phyloP scores from a whole-genome alignment of 2,113 vertebrate genomes.

The Thymallus thymallus region DNA sequence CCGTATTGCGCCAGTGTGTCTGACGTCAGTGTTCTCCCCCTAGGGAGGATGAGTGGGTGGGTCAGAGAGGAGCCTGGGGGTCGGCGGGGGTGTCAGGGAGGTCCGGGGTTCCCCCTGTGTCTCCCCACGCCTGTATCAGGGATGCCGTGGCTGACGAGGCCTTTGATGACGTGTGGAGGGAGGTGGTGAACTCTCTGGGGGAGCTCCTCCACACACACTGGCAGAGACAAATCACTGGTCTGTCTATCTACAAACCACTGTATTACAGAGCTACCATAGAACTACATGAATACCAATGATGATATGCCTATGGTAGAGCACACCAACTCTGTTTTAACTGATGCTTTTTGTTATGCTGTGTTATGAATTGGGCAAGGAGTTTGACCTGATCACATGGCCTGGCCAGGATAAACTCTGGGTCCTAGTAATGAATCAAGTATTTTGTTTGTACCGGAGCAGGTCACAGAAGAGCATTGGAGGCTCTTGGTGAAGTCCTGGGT shows the following conservation, averaged over 20 bases:
- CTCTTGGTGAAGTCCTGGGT: slow-evolving; percentile 47
- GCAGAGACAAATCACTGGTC: slow-evolving; percentile 71
- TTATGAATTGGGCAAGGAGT: no score
- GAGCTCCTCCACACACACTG: slow-evolving; percentile 75
- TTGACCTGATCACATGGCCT: no score
- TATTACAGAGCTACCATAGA: not conserved
- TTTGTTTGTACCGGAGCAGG: not conserved
- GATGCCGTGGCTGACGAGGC: slow-evolving; percentile 76
- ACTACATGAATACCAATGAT: not conserved
- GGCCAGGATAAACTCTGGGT: no score
- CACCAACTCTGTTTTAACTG: no score
- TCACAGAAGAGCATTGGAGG: slow-evolving; percentile 23
- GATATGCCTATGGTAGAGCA: no score
- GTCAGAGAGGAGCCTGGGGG: slow-evolving; percentile 50
- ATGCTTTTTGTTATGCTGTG: no score
- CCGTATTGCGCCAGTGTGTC: not conserved
- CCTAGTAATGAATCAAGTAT: not conserved
- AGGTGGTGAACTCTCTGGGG: slow-evolving; percentile 65
- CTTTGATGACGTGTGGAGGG: slow-evolving; percentile 78
- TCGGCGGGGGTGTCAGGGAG: slow-evolving; percentile 43
- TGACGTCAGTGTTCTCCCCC: slow-evolving; percentile 11
- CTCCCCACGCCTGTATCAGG: slow-evolving; percentile 79
- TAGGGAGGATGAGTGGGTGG: slow-evolving; percentile 71
- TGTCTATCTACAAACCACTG: slow-evolving; percentile 16
- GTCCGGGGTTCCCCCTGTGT: slow-evolving; percentile 76